phyloP scores from a whole-genome alignment of 2,113 vertebrate genomes.

The Xenus cinereus region DNA sequence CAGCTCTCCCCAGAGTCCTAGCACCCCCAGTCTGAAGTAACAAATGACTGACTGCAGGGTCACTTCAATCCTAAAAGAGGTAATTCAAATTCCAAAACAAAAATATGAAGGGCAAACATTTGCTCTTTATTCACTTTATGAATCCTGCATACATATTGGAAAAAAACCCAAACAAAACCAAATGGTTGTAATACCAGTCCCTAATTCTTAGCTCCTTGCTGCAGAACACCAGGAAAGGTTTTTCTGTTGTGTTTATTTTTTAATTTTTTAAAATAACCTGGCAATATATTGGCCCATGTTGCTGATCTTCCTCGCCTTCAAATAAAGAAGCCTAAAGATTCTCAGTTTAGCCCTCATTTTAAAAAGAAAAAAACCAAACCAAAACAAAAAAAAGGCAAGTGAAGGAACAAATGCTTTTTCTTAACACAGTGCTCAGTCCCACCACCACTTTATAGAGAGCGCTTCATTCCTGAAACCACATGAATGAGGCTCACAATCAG shows the following conservation, averaged over 20 bases:
- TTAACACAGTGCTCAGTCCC: not conserved
- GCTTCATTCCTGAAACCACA: not conserved
- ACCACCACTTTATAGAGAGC: not conserved
- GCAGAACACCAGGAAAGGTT: not conserved
- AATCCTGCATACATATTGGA: not conserved
- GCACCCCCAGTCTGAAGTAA: not conserved
- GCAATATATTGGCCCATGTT: not conserved
- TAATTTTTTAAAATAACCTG: not conserved
- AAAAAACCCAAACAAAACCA: not conserved
- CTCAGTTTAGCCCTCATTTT: not conserved
- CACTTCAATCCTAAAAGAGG: not conserved
- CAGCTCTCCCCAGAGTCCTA: not conserved
- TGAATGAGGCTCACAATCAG: not conserved
- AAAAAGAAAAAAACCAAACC: not conserved
- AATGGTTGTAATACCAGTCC: not conserved
- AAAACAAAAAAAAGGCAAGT: not conserved
- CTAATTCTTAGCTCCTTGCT: not conserved
- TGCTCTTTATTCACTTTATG: not conserved
- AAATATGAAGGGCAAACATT: not conserved
- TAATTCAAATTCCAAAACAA: not conserved
- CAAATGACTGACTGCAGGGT: not conserved
- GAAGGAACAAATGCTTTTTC: conserved; percentile 2
- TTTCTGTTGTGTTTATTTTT: not conserved
- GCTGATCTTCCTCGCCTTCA: not conserved
- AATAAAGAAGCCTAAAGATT: not conserved